Evolutionary conservation across 2,113 vertebrate species (phyloP).

Genomic region (rabbit (Oryctolagus cuniculus)): mOryCun1.1 NC_091436.1:38445501-38446000

Average conservation of each 20-base stretch:
- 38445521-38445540: slow-evolving; percentile 6
- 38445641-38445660: background rate
- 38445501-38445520: background rate
- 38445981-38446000: slow-evolving; percentile 52
- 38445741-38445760: background rate
- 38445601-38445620: background rate
- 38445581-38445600: background rate
- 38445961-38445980: slow-evolving; percentile 48
- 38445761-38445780: background rate
- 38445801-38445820: slow-evolving; percentile 30
- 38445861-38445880: slow-evolving; percentile 31
- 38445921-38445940: slow-evolving; percentile 66
- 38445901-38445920: slow-evolving; percentile 39
- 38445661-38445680: background rate
- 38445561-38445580: background rate
- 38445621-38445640: background rate
- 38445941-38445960: slow-evolving; percentile 54
- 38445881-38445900: slow-evolving; percentile 71
- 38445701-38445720: slow-evolving; percentile 41
- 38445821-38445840: background rate
- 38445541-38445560: background rate
- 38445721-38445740: slow-evolving; percentile 17
- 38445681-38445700: slow-evolving; percentile 32
- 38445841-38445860: background rate
- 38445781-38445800: slow-evolving; percentile 24